Evolutionary conservation across 2,888 invertebrate genomes (phyloP).

Genomic region (Empis stercorea): DNA sequence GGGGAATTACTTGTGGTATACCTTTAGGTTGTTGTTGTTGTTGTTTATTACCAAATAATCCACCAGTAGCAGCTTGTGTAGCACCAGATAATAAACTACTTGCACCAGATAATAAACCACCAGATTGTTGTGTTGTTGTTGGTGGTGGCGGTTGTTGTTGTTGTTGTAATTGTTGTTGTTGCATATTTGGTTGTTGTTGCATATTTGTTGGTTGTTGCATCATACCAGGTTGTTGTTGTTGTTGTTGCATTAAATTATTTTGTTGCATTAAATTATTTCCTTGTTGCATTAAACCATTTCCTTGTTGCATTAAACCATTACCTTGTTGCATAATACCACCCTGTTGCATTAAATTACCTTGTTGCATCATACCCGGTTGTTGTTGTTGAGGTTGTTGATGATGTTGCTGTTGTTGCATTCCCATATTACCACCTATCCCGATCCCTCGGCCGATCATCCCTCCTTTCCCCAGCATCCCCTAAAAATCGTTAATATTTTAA

Average conservation of each 20-base stretch:
- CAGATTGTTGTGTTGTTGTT: constrained; percentile 29
- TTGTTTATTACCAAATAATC: constrained; percentile 36
- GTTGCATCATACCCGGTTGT: constrained; percentile 18
- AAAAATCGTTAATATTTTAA: constrained; percentile 17
- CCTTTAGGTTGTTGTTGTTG: constrained; percentile 38
- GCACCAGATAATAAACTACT: constrained; percentile 37
- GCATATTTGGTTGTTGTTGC: constrained; percentile 26
- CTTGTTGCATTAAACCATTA: constrained; percentile 22
- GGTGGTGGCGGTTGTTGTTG: constrained; percentile 30
- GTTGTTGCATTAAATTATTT: constrained; percentile 18
- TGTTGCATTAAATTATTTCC: constrained; percentile 23
- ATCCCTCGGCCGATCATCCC: constrained; percentile 37
- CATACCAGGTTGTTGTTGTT: constrained; percentile 14
- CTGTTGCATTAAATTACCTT: constrained; percentile 19
- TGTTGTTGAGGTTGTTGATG: constrained; percentile 22
- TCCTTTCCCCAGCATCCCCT: constrained; percentile 48
- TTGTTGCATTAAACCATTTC: constrained; percentile 16
- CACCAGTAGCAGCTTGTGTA: constrained; percentile 37
- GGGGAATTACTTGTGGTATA: constrained; percentile 40
- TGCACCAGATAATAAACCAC: constrained; percentile 35
- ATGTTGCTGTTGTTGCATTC: constrained; percentile 27
- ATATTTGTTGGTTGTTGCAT: constrained; percentile 24
- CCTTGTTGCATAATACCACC: constrained; percentile 18
- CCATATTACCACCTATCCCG: constrained; percentile 35
- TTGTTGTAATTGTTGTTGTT: constrained; percentile 19